Conservation (phyloP, 2,113 vertebrate genomes). For the Maccullochella peelii region DNA sequence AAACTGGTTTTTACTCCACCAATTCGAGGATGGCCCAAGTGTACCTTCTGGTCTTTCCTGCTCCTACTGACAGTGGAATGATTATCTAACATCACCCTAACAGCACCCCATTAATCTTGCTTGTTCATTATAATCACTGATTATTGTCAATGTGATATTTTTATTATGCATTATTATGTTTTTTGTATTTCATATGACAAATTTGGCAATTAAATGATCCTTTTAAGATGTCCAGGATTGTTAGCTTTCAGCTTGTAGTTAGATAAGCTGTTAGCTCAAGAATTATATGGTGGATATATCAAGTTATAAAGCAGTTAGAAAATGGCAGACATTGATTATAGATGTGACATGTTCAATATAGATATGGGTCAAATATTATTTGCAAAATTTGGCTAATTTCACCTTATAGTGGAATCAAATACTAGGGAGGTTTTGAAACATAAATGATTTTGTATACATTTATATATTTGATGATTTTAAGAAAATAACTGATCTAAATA, state of each 20-base stretch:
- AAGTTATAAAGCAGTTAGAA: not conserved
- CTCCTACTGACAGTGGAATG: constrained; percentile 64
- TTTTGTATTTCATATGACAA: not conserved
- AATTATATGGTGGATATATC: not conserved
- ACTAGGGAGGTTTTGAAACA: not conserved
- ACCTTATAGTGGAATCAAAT: not conserved
- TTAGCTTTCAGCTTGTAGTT: not conserved
- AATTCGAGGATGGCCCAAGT: not conserved
- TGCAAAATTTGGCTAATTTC: not conserved
- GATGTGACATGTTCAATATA: not conserved
- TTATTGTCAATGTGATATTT: constrained; percentile 3
- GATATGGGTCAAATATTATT: constrained; percentile 24
- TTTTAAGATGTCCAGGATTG: not conserved
- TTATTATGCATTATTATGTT: not conserved
- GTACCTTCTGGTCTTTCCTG: constrained; percentile 16
- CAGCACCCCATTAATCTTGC: constrained; percentile 63
- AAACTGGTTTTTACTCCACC: not conserved
- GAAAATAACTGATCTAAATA: not conserved
- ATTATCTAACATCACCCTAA: constrained; percentile 68
- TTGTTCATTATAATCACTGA: constrained; percentile 41
- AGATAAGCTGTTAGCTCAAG: not conserved
- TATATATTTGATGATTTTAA: not conserved
- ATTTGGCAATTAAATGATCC: not conserved
- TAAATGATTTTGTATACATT: not conserved
- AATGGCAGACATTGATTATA: not conserved